Conservation (phyloP, 2,113 vertebrate species). For the Megalops atlanticus region DNA sequence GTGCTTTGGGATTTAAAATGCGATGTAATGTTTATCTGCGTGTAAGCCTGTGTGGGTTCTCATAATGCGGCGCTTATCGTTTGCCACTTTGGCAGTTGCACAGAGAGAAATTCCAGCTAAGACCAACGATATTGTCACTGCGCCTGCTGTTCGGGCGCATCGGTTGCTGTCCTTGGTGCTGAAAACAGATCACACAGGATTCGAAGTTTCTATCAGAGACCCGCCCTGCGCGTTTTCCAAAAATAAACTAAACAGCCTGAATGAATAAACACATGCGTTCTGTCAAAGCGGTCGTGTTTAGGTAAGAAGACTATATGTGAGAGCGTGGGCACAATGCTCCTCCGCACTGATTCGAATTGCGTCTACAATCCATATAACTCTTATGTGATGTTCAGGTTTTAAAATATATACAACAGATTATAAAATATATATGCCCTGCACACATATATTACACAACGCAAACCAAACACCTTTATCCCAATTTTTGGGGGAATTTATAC, state of each 20-base stretch:
- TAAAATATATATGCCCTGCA: no score
- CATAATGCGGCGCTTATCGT: not conserved
- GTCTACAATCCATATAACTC: no score
- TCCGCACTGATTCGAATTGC: no score
- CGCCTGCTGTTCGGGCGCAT: not conserved
- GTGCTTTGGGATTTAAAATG: not conserved
- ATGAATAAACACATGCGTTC: not conserved
- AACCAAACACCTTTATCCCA: no score
- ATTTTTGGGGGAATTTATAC: no score
- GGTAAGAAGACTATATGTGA: not conserved
- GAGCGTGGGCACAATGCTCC: no score
- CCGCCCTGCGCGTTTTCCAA: not conserved
- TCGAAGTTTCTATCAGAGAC: not conserved
- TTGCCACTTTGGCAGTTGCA: not conserved
- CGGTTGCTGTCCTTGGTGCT: constrained; percentile 36
- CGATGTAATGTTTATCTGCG: not conserved
- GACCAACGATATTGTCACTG: no score
- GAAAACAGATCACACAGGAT: constrained; percentile 7
- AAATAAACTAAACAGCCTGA: not conserved
- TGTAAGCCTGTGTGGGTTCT: not conserved
- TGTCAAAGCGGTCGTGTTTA: not conserved
- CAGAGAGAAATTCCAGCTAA: not conserved
- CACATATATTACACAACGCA: no score
- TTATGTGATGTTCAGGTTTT: no score
- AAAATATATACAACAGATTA: not conserved